Percentiles rank a stretch among this genome's conserved stretches.
Conservation (phyloP, 1,140 invertebrate genomes). For the Drosophila pectinifera region DNA sequence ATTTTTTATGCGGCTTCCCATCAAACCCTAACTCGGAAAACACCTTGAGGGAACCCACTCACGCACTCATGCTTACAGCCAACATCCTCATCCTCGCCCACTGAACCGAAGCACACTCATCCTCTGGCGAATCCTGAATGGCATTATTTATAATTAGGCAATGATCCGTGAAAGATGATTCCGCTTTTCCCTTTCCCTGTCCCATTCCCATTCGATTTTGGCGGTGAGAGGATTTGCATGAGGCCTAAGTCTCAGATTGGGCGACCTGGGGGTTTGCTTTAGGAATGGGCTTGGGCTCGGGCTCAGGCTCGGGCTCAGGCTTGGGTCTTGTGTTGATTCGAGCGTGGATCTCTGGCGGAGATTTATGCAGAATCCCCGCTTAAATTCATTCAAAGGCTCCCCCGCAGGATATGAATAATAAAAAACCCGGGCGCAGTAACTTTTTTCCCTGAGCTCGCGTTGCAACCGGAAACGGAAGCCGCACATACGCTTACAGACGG, state of each 20-base stretch:
- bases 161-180: slow-evolving; percentile 84
- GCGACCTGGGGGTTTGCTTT: slow-evolving; percentile 24
- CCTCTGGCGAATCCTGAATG: slow-evolving; percentile 55
- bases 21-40: slow-evolving; percentile 35
- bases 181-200: slow-evolving; percentile 59
- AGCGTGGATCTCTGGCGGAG: slow-evolving; percentile 59
- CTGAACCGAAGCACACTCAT: slow-evolving; percentile 6
- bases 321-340: slow-evolving; percentile 74
- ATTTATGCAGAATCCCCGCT: slow-evolving; percentile 59
- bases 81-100: slow-evolving; percentile 13
- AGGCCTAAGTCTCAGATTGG: slow-evolving; percentile 27
- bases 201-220: slow-evolving; percentile 53
- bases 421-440: slow-evolving; percentile 19
- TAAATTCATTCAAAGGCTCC: slow-evolving; percentile 53
- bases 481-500: slow-evolving; percentile 8
- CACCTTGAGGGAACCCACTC: slow-evolving; percentile 63
- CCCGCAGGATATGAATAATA: slow-evolving; percentile 70
- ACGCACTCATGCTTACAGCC: slow-evolving; percentile 14
- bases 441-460: slow-evolving; percentile 20
- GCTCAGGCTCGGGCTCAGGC: neutral
- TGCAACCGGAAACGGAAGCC: slow-evolving; percentile 54
- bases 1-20: slow-evolving; percentile 20
- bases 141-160: slow-evolving; percentile 82
- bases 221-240: slow-evolving; percentile 79
- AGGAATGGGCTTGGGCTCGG: slow-evolving; percentile 15